Evolutionary conservation across 37 sponge, comb jelly and placozoan genomes (phyloP).

Genomic region (Mnemiopsis leidyi): DNA sequence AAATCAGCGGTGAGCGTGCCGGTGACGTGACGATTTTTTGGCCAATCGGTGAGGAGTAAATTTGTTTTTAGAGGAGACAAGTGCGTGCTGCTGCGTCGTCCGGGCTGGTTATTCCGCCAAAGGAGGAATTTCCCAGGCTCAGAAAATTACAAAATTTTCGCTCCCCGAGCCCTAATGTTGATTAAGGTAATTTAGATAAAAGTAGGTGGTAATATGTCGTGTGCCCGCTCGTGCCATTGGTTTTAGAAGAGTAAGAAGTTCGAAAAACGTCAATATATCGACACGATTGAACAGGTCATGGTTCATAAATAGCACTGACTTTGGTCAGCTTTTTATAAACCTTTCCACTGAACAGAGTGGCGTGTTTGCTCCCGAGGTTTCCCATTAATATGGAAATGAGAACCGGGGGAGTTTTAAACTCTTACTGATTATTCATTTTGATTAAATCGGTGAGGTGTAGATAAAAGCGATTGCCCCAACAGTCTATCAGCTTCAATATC

Average conservation of each 20-base stretch:
- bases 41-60: background rate
- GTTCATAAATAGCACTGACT: too few species aligned
- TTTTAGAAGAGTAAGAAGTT: background rate
- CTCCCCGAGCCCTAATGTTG: constrained; percentile 1
- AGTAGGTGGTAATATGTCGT: background rate
- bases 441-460: too few species aligned
- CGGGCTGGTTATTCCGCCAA: background rate
- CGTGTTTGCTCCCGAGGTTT: too few species aligned
- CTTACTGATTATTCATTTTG: too few species aligned
- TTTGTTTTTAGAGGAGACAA: background rate
- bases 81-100: background rate
- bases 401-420: too few species aligned
- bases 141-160: constrained; percentile 61
- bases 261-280: background rate
- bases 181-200: constrained; percentile 60
- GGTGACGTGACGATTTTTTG: background rate
- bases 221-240: background rate
- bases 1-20: background rate
- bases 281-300: too few species aligned
- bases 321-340: too few species aligned
- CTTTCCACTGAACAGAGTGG: too few species aligned
- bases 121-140: constrained; percentile 53
- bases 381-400: too few species aligned
- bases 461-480: too few species aligned
- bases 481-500: too few species aligned